A percentile compares a stretch with the other conserved stretches of the same genome.
Evolutionary conservation across 2,113 vertebrate species (phyloP).

Genomic region (Psammodynastes pulverulentus): DNA sequence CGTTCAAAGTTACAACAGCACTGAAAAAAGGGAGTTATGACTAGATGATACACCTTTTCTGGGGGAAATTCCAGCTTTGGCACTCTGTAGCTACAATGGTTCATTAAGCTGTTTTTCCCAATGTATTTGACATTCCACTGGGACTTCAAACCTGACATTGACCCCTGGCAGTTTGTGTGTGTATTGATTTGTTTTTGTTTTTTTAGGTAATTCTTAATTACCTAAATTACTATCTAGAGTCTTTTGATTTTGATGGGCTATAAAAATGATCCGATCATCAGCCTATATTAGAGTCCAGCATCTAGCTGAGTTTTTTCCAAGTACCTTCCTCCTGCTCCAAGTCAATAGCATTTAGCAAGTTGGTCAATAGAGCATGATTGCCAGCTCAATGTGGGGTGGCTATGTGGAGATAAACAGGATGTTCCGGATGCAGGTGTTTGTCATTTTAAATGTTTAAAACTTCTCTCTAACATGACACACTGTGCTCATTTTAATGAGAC

Average conservation of each 20-base stretch:
- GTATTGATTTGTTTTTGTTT: neutral
- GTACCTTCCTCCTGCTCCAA: neutral
- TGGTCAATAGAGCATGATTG: neutral
- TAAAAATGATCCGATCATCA: neutral
- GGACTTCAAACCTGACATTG: neutral
- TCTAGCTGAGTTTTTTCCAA: neutral
- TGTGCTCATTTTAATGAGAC: slow-evolving; percentile 1
- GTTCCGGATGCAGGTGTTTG: neutral
- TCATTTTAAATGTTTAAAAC: neutral
- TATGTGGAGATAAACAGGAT: neutral
- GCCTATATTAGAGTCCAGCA: neutral
- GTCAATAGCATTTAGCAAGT: neutral
- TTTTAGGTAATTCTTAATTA: neutral
- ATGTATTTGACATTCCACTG: neutral
- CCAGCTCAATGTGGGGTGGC: neutral
- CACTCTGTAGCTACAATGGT: neutral
- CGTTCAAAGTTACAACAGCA: too few species aligned
- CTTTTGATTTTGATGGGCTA: neutral
- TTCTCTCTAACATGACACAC: neutral
- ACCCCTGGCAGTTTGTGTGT: neutral
- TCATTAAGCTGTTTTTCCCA: neutral
- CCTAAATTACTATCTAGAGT: neutral
- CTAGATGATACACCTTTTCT: neutral
- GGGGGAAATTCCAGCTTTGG: neutral
- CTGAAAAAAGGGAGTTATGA: too few species aligned